Conservation (phyloP, 1,140 invertebrate genomes). For the Arctopsyche grandis region DNA sequence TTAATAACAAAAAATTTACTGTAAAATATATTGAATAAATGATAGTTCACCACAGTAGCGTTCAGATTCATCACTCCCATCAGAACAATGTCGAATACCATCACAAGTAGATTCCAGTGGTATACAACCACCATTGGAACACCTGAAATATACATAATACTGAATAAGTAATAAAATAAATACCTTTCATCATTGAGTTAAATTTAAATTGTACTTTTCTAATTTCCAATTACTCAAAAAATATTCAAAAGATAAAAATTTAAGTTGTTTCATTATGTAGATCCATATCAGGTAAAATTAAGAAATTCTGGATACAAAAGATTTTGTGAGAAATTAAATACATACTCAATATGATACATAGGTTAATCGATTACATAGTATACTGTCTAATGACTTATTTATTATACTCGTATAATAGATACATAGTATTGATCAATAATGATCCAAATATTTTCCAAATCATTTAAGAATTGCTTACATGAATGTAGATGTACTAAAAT, state of each 20-base stretch:
- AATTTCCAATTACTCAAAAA: no score
- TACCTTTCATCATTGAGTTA: not conserved
- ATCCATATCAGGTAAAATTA: no score
- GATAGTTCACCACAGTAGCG: conserved; percentile 68
- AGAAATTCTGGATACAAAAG: no score
- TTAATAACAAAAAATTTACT: not conserved
- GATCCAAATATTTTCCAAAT: no score
- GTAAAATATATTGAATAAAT: not conserved
- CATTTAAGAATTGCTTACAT: not conserved
- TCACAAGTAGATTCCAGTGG: conserved; percentile 83
- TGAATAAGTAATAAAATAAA: conserved; percentile 51
- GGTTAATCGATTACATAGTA: no score
- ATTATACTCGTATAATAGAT: no score
- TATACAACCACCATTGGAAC: conserved; percentile 75
- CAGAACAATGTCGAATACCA: conserved; percentile 76
- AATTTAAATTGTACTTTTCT: not conserved
- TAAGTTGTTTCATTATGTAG: no score
- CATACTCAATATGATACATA: no score
- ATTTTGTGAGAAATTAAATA: no score
- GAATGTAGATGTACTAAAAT: not conserved
- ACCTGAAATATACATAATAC: conserved; percentile 56
- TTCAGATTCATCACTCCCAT: conserved; percentile 80
- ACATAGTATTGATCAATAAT: no score
- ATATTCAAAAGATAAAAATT: no score
- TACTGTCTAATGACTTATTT: no score